Conservation (phyloP, 2,113 vertebrate species). For the Delphinus delphis region DNA sequence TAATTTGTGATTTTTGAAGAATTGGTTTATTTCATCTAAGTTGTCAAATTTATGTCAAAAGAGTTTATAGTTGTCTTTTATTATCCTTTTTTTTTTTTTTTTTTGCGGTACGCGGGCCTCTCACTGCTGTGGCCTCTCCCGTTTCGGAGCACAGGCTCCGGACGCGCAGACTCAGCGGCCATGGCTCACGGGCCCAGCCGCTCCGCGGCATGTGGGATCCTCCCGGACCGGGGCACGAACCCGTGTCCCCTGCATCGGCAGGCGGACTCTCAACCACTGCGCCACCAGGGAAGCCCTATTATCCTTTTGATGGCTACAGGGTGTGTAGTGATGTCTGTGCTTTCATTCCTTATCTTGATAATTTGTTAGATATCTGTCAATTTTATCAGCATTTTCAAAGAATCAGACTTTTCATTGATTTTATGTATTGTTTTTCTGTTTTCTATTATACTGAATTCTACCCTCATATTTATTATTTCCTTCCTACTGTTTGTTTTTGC, state of each 20-base stretch:
- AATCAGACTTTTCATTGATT: not conserved
- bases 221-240: too few relatives aligned
- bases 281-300: too few relatives aligned
- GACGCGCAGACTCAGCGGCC: too few relatives aligned
- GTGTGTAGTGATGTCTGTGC: not conserved
- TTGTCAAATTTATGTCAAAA: not conserved
- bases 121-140: too few relatives aligned
- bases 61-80: not conserved
- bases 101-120: too few relatives aligned
- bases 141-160: too few relatives aligned
- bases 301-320: not conserved
- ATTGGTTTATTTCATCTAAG: not conserved
- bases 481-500: not conserved
- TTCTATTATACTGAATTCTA: not conserved
- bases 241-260: too few relatives aligned
- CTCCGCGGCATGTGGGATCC: too few relatives aligned
- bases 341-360: not conserved
- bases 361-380: not conserved
- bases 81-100: not conserved
- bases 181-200: too few relatives aligned
- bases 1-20: not conserved
- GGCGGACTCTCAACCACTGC: too few relatives aligned
- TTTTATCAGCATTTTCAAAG: not conserved
- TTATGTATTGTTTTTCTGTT: not conserved
- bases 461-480: not conserved